These are phyloP conservation scores for Acridotheres tristis DNA, from an alignment of 2,797 vertebrate genomes.

Conservation along the genomic window DNA sequence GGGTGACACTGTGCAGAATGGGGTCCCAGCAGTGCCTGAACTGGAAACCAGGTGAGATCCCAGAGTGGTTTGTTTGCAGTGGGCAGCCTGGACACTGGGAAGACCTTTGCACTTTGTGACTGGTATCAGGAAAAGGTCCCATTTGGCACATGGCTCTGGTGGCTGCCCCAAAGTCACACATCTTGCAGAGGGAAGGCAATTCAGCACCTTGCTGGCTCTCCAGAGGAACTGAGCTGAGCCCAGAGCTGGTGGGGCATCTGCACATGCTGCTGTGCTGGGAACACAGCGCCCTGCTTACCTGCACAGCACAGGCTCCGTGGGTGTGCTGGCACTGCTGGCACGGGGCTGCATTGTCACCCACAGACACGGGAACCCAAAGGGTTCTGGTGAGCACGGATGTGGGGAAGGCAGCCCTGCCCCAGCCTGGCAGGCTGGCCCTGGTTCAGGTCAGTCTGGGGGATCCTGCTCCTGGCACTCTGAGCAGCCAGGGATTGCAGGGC, in stretches of 20 bases:
- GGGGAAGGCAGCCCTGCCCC: neutral
- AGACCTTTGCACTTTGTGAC: neutral
- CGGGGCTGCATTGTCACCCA: neutral
- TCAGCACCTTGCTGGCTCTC: neutral
- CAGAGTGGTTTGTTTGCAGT: neutral
- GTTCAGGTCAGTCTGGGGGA: neutral
- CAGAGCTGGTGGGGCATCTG: neutral
- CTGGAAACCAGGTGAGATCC: neutral
- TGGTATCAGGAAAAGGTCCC: neutral
- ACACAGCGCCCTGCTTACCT: neutral
- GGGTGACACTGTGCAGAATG: neutral
- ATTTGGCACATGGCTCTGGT: neutral
- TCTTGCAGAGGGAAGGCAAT: neutral
- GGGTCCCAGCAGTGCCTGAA: neutral
- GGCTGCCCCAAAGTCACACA: neutral
- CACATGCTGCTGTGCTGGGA: neutral
- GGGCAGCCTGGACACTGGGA: rapidly evolving
- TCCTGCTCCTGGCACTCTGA: neutral
- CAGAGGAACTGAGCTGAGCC: neutral
- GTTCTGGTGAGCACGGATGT: rapidly evolving
- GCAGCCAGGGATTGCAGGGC: neutral
- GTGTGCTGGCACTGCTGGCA: neutral
- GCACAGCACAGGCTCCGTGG: neutral
- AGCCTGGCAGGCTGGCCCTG: neutral
- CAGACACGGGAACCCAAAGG: rapidly evolving